A percentile compares a stretch with the other conserved stretches of the same genome.
These are phyloP conservation scores for Hipposideros armiger DNA, from an alignment of 2,113 vertebrate genomes.

Conservation along the genomic window DNA sequence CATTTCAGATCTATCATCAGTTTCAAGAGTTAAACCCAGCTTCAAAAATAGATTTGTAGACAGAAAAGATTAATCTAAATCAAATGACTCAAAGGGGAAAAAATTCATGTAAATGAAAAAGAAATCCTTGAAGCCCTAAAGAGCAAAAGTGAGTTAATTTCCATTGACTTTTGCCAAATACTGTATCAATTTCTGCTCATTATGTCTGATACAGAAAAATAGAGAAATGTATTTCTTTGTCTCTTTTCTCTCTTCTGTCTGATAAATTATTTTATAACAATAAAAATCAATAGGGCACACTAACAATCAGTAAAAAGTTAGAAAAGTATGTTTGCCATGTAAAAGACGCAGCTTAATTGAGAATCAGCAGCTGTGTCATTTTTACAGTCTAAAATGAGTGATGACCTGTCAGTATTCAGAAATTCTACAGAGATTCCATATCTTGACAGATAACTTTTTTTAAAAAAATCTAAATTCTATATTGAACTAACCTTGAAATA, in stretches of 20 bases:
- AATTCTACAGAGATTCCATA: neutral
- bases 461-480: neutral
- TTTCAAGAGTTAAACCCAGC: constrained; percentile 3
- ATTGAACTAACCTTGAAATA: neutral
- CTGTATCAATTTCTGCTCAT: neutral
- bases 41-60: neutral
- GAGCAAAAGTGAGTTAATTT: constrained; percentile 23
- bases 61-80: neutral
- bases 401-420: neutral
- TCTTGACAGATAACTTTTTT: neutral
- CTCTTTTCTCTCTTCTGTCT: neutral
- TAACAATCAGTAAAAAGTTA: neutral
- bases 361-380: neutral
- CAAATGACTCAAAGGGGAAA: neutral
- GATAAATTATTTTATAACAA: neutral
- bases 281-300: neutral
- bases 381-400: constrained; percentile 11
- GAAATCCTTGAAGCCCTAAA: neutral
- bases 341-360: neutral
- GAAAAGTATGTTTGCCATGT: neutral
- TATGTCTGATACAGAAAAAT: neutral
- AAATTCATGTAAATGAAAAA: neutral
- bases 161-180: neutral
- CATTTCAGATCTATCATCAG: neutral
- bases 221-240: neutral